Percentiles rank a stretch among this genome's conserved stretches.
Conservation (phyloP, 2,888 invertebrate species). For the Baccha elongata region DNA sequence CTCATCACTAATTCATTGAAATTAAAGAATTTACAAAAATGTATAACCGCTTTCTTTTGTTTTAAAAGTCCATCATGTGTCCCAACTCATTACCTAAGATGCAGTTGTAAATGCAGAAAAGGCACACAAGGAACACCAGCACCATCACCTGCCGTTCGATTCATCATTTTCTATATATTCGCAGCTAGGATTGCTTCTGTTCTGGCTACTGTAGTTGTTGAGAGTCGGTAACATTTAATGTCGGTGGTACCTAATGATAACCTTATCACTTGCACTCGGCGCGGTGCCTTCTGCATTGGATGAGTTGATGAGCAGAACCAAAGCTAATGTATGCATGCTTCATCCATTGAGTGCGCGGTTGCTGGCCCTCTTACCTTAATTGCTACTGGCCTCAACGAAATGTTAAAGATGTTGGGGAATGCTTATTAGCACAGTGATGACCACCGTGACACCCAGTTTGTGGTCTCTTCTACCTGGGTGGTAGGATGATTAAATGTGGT, state of each 20-base stretch:
- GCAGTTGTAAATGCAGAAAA: constrained; percentile 19
- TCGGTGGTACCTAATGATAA: constrained; percentile 68
- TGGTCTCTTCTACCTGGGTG: constrained; percentile 65
- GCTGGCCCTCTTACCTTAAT: constrained; percentile 79
- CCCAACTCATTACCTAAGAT: constrained; percentile 48
- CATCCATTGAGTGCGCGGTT: constrained; percentile 57
- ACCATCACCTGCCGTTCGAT: constrained; percentile 62
- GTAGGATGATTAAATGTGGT: constrained; percentile 55
- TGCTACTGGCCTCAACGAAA: constrained; percentile 82
- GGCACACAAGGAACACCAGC: constrained; percentile 5
- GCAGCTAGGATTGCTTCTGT: constrained; percentile 16
- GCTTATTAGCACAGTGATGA: constrained; percentile 71
- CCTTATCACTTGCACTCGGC: constrained; percentile 69
- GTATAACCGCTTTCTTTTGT: constrained; percentile 55
- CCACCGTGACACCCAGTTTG: constrained; percentile 73
- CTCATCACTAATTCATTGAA: constrained; percentile 65
- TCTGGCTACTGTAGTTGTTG: constrained; percentile 4
- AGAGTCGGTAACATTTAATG: constrained; percentile 68
- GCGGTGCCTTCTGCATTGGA: constrained; percentile 46
- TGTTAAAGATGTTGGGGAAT: constrained; percentile 75
- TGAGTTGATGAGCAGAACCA: neutral
- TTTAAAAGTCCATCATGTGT: constrained; percentile 43
- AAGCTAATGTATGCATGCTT: constrained; percentile 66
- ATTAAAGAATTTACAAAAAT: constrained; percentile 61
- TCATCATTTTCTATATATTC: constrained; percentile 39